Evolutionary conservation across 1,140 invertebrate species (phyloP), one percentile per base, ranked within the genome.

Genomic region (Zaprionus nigranus): DNA sequence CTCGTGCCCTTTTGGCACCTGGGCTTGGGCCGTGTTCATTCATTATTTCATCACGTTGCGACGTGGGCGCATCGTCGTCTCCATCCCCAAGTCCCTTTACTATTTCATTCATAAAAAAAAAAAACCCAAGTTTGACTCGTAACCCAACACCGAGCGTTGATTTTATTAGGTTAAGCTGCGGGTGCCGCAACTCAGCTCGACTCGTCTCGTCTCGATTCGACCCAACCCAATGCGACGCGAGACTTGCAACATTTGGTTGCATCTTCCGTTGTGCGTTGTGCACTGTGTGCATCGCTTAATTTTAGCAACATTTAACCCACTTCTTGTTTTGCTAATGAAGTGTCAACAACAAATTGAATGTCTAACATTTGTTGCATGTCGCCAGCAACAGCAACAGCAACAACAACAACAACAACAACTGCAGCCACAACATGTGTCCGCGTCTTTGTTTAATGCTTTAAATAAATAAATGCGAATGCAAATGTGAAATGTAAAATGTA

Each of bases 291-390:
- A 51, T 80, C 81, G 81, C 81, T 87, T 87, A 87, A 84, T 81
- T 87, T 87, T 88, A 88, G 85, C 85, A 88, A 85, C 85, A 88
- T 88, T 88, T 88, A 88, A 88, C 85, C 85, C 79, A 88, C 61
- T 70, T 86, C 76, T 79, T 77, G 73, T 88, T 83, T 74, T 88
- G 85, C 85, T 88, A 88, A 88, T 88, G 85, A 88, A 88, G 85
- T 88, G 85, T 88, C 85, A 88, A 88, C 85, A 88, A 88, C 85
- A 88, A 88, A 88, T 88, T 90, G 85, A 88, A 88, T 88, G 85
- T 81, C 85, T 88, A 90, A 88, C 85, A 88, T 88, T 88, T 88
- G 85, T 88, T 90, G 85, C 85, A 88, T 90, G 85, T 90, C 85
- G 85, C 85, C 84, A 76, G 68, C 71, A 58, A 36, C 28, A 60